Conservation (phyloP, 2,797 vertebrate genomes). For the Phoxinus dragarum region DNA sequence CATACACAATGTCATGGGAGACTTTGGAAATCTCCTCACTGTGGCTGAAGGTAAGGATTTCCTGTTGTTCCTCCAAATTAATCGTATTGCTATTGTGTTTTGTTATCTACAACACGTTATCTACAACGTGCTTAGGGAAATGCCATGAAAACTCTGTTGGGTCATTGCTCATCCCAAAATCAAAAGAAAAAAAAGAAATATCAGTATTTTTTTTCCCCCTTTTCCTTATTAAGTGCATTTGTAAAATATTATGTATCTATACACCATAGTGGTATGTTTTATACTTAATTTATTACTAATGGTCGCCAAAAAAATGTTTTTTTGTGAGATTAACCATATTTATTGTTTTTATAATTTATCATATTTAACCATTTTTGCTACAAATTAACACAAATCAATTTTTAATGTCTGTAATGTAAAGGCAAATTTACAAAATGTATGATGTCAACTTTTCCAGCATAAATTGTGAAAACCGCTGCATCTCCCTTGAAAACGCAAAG, state of each 20-base stretch:
- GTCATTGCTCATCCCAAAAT: background rate
- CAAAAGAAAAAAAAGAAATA: background rate
- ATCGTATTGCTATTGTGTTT: no score
- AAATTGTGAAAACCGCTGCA: constrained; percentile 12
- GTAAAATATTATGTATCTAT: background rate
- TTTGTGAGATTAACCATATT: background rate
- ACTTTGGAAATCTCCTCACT: constrained; percentile 91
- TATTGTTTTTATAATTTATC: background rate
- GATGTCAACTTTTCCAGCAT: background rate
- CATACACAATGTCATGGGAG: constrained; percentile 75
- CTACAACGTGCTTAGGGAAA: background rate
- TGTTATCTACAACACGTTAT: background rate
- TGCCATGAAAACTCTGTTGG: background rate
- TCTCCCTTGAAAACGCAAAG: constrained; percentile 5
- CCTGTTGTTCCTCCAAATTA: background rate
- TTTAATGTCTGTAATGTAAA: background rate
- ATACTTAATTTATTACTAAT: background rate
- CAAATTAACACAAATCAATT: background rate
- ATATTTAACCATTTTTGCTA: background rate
- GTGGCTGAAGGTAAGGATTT: constrained; percentile 89
- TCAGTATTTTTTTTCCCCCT: background rate
- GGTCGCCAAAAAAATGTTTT: background rate
- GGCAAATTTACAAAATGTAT: background rate
- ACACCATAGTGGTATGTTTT: background rate
- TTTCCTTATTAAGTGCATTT: background rate